These are phyloP conservation scores for Zosterops borbonicus DNA, from an alignment of 2,113 vertebrate species.

Conservation along the genomic window DNA sequence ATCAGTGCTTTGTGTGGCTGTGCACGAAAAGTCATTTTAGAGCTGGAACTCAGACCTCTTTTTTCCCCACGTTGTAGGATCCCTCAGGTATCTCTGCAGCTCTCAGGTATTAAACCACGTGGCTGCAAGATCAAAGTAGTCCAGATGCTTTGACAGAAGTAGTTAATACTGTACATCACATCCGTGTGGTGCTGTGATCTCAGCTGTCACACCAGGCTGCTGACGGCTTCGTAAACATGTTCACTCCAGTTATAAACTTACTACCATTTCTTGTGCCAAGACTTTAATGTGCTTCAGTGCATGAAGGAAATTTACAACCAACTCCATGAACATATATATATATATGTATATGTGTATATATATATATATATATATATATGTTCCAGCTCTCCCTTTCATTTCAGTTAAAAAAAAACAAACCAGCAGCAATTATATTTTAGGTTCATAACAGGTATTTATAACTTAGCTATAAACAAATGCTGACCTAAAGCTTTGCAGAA, in stretches of 20 bases:
- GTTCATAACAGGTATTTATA: slow-evolving; percentile 1
- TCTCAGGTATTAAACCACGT: not conserved
- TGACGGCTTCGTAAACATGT: not conserved
- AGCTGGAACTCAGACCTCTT: not conserved
- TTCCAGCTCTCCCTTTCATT: slow-evolving; percentile 29
- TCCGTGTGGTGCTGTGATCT: not conserved
- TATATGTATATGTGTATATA: not conserved
- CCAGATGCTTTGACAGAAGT: not conserved
- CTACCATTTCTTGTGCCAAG: slow-evolving; percentile 25
- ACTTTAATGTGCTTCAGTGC: slow-evolving; percentile 61
- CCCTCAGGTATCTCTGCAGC: not conserved
- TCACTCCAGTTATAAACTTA: slow-evolving; percentile 33
- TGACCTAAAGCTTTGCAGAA: slow-evolving; percentile 16
- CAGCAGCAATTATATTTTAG: slow-evolving; percentile 39
- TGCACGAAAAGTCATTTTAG: not conserved
- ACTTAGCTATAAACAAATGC: slow-evolving; percentile 18
- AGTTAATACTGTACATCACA: not conserved
- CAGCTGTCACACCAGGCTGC: not conserved
- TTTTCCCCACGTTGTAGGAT: not conserved
- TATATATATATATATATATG: not conserved
- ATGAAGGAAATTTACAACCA: slow-evolving; percentile 27
- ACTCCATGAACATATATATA: not conserved
- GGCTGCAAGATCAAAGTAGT: not conserved
- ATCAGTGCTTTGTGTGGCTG: not conserved
- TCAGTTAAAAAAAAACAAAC: not conserved